Evolutionary conservation across 2,888 invertebrate species (phyloP), one percentile per base, ranked within the genome.

Genomic region (Calameuta filiformis): DNA sequence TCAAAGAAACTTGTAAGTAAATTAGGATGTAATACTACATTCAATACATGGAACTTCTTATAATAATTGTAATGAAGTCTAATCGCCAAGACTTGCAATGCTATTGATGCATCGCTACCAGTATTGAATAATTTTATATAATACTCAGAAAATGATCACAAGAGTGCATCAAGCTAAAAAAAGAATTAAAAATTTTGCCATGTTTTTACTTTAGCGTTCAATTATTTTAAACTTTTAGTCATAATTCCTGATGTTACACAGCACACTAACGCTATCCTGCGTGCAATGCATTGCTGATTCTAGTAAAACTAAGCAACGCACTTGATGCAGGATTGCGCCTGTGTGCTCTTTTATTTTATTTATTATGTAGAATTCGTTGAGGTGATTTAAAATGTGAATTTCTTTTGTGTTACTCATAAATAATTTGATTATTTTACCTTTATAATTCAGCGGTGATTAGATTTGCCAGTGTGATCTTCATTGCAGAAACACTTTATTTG

Each of bases 301-400:
- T 79, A 83, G 75, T 83, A 79, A 79, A 81, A 86, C 87, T 86
- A 87, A 90, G 89, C 91, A 91, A 91, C 88, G 91, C 91, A 91
- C 90, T 91, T 91, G 91, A 91, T 91, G 91, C 91, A 91, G 91
- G 91, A 91, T 91, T 88, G 88, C 89, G 87, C 86, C 86, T 84
- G 85, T 85, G 84, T 88, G 89, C 87, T 86, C 82, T 77, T 71
- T 31, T 69, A 1, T 31, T 79, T 68, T 33, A 68, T 75, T 12
- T 35, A 68, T 56, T 56, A 23, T 56, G 56, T 23, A 56, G 9
- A 56, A 56, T 23, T 56, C 15, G 23, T 56, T 23, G 23, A 56
- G 9, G 9, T 56, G 23, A 6, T 56, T 9, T 15, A 56, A 56
- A 56, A 56, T 35, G 12, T 12, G 35, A 12, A 12, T 12, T 35